Evolutionary conservation across 2,113 vertebrate species (phyloP).

Genomic region (Indicator indicator): DNA sequence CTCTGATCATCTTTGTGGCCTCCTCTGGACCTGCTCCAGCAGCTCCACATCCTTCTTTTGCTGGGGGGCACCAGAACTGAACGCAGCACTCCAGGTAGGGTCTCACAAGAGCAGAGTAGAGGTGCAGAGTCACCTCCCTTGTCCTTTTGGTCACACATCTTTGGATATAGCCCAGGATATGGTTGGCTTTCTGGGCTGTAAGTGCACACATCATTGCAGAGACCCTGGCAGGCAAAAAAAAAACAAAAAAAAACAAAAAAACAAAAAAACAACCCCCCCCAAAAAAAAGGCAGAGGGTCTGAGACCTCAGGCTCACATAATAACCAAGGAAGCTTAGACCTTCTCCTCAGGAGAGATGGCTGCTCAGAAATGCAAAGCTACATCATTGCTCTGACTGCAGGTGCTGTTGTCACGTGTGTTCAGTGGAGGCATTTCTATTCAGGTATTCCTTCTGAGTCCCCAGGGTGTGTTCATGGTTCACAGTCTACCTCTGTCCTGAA

Average conservation of each 20-base stretch:
- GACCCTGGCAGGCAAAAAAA: background rate
- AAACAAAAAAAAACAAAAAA: background rate
- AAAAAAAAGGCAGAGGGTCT: background rate
- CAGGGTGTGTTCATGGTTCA: background rate
- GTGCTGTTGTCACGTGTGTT: background rate
- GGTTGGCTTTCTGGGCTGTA: no score
- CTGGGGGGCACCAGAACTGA: no score
- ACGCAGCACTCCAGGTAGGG: no score
- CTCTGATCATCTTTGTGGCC: no score
- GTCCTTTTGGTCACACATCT: no score
- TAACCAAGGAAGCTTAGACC: background rate
- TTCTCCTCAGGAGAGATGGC: background rate
- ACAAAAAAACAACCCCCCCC: no score
- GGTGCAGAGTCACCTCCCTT: no score
- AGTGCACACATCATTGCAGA: background rate
- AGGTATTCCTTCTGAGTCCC: background rate
- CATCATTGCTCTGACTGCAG: background rate
- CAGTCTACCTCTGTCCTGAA: background rate
- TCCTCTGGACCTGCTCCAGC: no score
- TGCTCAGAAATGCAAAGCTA: background rate
- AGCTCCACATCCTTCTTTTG: no score
- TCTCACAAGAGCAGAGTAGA: no score
- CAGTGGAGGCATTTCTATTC: background rate
- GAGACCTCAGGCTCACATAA: background rate
- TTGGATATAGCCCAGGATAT: no score